Evolutionary conservation across 1,140 invertebrate species (phyloP).

Genomic region (Eufriesea mexicana): DNA sequence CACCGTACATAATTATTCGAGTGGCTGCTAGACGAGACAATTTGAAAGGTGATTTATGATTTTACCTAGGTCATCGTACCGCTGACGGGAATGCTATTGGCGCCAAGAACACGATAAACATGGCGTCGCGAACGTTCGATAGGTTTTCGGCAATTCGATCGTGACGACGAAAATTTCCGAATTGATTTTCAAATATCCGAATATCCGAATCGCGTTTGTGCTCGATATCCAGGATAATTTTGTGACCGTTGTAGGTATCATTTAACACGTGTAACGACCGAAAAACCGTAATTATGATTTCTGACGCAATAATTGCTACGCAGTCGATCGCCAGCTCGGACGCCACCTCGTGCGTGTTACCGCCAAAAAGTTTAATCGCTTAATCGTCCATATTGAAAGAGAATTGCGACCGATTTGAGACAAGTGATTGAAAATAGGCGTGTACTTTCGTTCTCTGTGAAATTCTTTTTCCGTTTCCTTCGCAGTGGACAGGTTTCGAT

Average conservation of each 20-base stretch:
- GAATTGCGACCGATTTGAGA: slow-evolving; percentile 14
- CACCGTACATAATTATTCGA: background rate
- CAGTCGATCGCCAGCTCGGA: background rate
- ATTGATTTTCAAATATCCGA: too few species aligned
- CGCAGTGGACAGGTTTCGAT: background rate
- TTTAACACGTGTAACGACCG: too few species aligned
- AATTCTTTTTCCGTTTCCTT: background rate
- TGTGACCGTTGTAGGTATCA: background rate
- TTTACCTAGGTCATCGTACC: background rate
- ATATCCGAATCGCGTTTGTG: too few species aligned
- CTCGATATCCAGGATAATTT: too few species aligned
- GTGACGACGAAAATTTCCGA: background rate
- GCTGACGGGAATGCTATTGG: background rate
- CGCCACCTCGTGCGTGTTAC: too few species aligned
- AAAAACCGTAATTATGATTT: background rate
- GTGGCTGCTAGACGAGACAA: background rate
- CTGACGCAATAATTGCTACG: background rate
- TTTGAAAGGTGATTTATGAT: background rate
- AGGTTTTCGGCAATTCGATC: background rate
- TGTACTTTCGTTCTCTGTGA: background rate
- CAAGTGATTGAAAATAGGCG: background rate
- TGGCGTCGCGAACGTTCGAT: background rate
- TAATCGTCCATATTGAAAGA: background rate
- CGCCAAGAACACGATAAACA: background rate
- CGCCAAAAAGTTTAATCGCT: background rate